Conservation (phyloP, 2,888 invertebrate genomes). For the Ectemnius lituratus region DNA sequence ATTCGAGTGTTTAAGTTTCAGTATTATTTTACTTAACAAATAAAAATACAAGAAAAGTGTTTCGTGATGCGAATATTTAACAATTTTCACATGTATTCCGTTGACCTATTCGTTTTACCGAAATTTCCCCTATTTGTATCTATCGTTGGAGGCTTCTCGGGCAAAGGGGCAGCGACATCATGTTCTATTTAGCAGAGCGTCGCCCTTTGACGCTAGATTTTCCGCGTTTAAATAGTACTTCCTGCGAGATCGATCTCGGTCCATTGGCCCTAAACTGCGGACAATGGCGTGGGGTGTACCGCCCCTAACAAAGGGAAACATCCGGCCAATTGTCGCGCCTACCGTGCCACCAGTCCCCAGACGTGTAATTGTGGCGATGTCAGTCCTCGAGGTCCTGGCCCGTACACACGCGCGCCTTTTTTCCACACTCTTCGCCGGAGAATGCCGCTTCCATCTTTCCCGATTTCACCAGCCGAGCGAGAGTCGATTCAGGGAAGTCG, state of each 20-base stretch:
- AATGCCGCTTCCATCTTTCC: constrained; percentile 45
- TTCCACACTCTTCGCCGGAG: constrained; percentile 20
- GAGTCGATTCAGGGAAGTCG: constrained; percentile 25
- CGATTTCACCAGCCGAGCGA: constrained; percentile 25
- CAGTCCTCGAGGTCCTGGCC: constrained; percentile 39
- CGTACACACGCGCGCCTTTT: constrained; percentile 42
- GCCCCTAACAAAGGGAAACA: constrained; percentile 71
- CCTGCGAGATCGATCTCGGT: constrained; percentile 64
- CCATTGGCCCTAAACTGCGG: constrained; percentile 62
- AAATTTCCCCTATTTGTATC: not conserved
- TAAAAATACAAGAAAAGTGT: no score
- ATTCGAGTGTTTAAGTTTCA: no score
- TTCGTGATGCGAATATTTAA: no score
- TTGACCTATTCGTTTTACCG: not conserved
- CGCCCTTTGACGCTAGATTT: constrained; percentile 53
- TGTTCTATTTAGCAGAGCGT: constrained; percentile 45
- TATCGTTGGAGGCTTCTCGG: not conserved
- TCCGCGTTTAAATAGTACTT: constrained; percentile 69
- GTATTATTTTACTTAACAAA: no score
- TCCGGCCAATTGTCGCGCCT: constrained; percentile 77
- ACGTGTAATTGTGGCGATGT: constrained; percentile 68
- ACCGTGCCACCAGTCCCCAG: constrained; percentile 53
- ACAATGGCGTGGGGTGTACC: constrained; percentile 60
- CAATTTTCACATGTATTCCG: not conserved
- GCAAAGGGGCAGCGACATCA: constrained; percentile 25